Conservation (phyloP, 2,113 vertebrate species). For the Melanerpes formicivorus region DNA sequence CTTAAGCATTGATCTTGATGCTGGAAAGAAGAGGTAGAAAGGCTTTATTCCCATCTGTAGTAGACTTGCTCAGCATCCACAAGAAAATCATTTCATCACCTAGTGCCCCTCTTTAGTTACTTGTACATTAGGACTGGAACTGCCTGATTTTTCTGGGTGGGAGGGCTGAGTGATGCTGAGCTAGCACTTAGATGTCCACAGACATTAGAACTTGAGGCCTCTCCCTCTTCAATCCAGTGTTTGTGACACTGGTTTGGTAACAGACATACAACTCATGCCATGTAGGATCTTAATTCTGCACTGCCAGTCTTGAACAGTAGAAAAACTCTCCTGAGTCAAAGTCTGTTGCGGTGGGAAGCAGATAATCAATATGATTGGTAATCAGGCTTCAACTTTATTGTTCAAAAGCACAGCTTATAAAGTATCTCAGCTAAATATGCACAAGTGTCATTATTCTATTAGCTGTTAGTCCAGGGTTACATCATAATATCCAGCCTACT, state of each 20-base stretch:
- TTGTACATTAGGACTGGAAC: background rate
- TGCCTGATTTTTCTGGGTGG: background rate
- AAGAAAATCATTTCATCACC: background rate
- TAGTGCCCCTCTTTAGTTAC: background rate
- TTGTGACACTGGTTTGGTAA: background rate
- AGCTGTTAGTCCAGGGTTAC: too few relatives aligned
- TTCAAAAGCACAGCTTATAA: too few relatives aligned
- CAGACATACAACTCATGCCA: background rate
- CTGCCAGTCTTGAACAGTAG: background rate
- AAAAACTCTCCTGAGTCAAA: background rate
- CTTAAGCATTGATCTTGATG: background rate
- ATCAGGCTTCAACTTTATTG: too few relatives aligned
- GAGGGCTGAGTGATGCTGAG: background rate
- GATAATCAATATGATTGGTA: too few relatives aligned
- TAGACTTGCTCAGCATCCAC: background rate
- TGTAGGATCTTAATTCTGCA: background rate
- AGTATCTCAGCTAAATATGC: too few relatives aligned
- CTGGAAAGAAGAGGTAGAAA: background rate
- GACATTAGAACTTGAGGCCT: background rate
- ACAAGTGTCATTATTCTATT: too few relatives aligned
- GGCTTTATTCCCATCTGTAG: background rate
- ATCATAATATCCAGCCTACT: too few relatives aligned
- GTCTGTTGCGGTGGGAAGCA: too few relatives aligned
- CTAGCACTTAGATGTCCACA: background rate
- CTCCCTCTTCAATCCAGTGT: background rate